Evolutionary conservation across 2,888 invertebrate genomes (phyloP).

Genomic region (Elgonia sp.): DNA sequence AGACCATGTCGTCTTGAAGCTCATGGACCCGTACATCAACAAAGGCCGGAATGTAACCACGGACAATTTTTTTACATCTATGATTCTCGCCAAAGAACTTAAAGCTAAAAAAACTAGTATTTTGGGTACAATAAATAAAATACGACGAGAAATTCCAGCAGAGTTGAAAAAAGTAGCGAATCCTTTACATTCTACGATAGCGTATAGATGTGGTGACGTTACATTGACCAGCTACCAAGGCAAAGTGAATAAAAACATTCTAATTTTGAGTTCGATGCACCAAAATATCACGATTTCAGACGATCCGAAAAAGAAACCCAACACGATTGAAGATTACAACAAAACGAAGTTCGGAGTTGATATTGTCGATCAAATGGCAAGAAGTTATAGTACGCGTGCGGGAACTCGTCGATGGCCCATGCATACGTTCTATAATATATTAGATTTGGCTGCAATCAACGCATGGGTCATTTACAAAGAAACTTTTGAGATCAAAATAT

Average conservation of each 20-base stretch:
- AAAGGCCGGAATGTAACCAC: not conserved
- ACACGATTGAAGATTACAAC: not conserved
- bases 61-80: not conserved
- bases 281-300: not conserved
- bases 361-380: conserved; percentile 32
- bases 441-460: conserved; percentile 71
- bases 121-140: not conserved
- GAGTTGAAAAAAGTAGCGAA: not conserved
- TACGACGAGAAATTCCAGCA: not conserved
- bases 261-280: not conserved
- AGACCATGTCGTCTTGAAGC: not conserved
- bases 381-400: not conserved
- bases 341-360: conserved; percentile 78
- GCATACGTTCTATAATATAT: conserved; percentile 76
- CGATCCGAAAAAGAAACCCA: not conserved
- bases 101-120: not conserved
- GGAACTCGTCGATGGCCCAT: conserved; percentile 59
- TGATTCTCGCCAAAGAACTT: not conserved
- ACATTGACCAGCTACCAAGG: not conserved
- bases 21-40: not conserved
- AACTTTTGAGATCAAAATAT: not conserved
- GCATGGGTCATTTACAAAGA: conserved; percentile 18
- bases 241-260: not conserved
- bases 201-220: not conserved
- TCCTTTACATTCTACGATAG: not conserved